Evolutionary conservation across 2,113 vertebrate species (phyloP), one percentile per base, ranked within the genome.

Genomic region (Ctenodactylus gundi): DNA sequence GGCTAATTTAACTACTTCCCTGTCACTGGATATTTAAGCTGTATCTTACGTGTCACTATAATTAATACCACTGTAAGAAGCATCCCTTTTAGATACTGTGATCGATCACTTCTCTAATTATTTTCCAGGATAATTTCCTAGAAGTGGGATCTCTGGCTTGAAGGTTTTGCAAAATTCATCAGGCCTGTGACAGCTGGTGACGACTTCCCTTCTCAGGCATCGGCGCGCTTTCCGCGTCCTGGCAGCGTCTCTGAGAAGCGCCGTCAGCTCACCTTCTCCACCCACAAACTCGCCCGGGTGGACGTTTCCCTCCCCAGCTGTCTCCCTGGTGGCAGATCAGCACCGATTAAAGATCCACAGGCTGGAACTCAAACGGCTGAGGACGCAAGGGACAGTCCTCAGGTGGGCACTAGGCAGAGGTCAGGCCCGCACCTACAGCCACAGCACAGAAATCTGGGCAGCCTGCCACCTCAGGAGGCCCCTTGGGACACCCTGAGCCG

Each of bases 391-490:
- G 17, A 68, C 21, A 10, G 29, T 1, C 2, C 23, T 5, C 21
- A 10, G 12, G 13, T 7, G 51, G 53, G 8, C 41, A 23, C 23
- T 21, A 11, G 13, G 0, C 9, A 46, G 70, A 4, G 8, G 17
- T 44, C 11, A 6, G n/a, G n/a, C 1, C 27, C 49, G n/a, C 7
- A 11, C 29, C 27, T 21, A 49, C 6, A 2, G 20, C 53, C 78
- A 27, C 13, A 46, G 46, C 14, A 23, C 1, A 3, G 10, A 6
- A 29, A 29, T 20, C 27, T 1, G 21, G 51, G 17, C 6, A 1
- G 15, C 51, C 78, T 29, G 15, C 34, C 0, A 10, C 53, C 12
- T 14, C 29, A 4, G 3, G 10, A 81, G 20, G 23, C 2, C 0
- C 72, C 29, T n/a, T 1, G 11, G 15, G 21, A 21, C 9, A 4